phyloP scores from a whole-genome alignment of 1,140 invertebrate species.

The Aphidius gifuensis region DNA sequence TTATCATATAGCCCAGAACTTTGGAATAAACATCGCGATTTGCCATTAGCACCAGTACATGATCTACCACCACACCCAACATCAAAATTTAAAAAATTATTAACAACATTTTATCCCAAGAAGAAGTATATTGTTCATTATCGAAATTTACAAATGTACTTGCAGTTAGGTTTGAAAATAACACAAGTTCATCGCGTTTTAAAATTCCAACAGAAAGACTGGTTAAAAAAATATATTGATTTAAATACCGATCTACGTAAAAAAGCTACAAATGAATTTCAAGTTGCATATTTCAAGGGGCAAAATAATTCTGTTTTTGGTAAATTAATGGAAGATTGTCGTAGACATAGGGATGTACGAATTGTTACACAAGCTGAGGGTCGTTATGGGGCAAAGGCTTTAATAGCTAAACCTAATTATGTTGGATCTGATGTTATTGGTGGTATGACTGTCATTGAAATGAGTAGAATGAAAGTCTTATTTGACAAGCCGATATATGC shows the following conservation, averaged over 20 bases:
- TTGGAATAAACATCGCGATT: background rate
- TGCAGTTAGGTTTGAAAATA: slow-evolving; percentile 51
- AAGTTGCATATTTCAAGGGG: too few species aligned
- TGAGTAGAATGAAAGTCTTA: slow-evolving; percentile 27
- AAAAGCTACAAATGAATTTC: too few species aligned
- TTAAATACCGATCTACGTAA: too few species aligned
- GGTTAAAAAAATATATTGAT: too few species aligned
- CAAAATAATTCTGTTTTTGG: too few species aligned
- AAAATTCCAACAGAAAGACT: slow-evolving; percentile 53
- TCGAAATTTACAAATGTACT: slow-evolving; percentile 30
- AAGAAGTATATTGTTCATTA: slow-evolving; percentile 56
- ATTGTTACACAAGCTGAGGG: too few species aligned
- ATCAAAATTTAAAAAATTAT: slow-evolving; percentile 40
- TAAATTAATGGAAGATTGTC: too few species aligned
- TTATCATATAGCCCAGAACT: slow-evolving; percentile 30
- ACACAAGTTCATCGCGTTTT: slow-evolving; percentile 55
- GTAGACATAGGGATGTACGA: too few species aligned
- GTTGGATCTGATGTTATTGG: too few species aligned
- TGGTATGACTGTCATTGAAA: slow-evolving; percentile 31
- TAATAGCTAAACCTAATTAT: too few species aligned
- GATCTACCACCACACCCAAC: slow-evolving; percentile 16
- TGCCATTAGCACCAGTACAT: slow-evolving; percentile 34
- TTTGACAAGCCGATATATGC: slow-evolving; percentile 7
- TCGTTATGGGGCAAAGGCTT: too few species aligned
- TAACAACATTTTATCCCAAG: slow-evolving; percentile 41